Percentiles rank a stretch among this genome's conserved stretches.
These are phyloP conservation scores for Onychomys leucogaster DNA, from an alignment of 2,797 vertebrate genomes.

Conservation along the genomic window DNA sequence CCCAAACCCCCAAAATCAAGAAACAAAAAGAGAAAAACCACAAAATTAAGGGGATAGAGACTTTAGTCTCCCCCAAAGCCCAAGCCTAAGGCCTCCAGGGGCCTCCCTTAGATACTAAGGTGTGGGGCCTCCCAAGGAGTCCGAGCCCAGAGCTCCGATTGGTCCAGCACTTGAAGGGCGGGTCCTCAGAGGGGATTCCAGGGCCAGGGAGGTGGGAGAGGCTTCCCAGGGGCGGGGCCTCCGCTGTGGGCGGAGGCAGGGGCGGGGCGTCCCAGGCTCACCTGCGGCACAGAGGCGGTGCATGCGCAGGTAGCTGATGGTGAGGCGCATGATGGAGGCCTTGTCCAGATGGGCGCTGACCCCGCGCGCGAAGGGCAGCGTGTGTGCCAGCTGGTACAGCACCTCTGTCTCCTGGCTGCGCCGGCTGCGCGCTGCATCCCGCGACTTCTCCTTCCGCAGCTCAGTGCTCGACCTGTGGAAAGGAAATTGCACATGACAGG, in stretches of 20 bases:
- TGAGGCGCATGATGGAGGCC: conserved; percentile 93
- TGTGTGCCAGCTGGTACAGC: conserved; percentile 92
- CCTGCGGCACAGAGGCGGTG: conserved; percentile 88
- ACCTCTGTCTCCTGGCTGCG: conserved; percentile 94
- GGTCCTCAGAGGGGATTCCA: background rate
- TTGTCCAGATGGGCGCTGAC: conserved; percentile 94
- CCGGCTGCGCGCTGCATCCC: conserved; percentile 93
- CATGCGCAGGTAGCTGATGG: conserved; percentile 93
- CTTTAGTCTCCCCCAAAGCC: background rate
- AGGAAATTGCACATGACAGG: background rate
- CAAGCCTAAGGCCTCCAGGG: background rate
- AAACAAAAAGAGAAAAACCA: background rate
- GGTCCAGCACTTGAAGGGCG: background rate
- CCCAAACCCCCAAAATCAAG: background rate
- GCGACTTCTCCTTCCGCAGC: conserved; percentile 92
- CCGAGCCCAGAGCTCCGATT: background rate
- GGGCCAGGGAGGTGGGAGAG: too few species aligned
- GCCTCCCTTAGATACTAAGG: background rate
- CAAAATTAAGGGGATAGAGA: background rate
- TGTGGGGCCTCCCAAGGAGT: background rate
- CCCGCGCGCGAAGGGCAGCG: conserved; percentile 91
- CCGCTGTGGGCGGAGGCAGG: background rate
- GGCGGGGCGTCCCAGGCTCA: conserved; percentile 71
- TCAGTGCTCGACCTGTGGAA: conserved; percentile 89
- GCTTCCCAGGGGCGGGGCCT: background rate